These are phyloP conservation scores for Myotis pilosus DNA, from an alignment of 2,797 vertebrate species.

Conservation along the genomic window DNA sequence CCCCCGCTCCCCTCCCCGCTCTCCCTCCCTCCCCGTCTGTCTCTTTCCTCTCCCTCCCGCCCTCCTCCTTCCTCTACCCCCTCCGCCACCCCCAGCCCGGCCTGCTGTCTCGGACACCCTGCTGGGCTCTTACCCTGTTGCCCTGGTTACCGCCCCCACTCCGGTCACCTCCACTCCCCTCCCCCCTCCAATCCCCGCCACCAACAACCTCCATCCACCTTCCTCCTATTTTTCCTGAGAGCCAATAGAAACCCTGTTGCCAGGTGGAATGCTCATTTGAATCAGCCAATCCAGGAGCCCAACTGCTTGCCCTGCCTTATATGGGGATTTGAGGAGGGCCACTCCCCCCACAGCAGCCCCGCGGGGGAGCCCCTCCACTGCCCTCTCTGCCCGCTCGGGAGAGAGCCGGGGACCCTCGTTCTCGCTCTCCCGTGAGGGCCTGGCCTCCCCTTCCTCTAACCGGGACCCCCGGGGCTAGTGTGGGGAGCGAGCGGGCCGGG, in stretches of 20 bases:
- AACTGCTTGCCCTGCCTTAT: slow-evolving; percentile 79
- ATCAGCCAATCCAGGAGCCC: slow-evolving; percentile 80
- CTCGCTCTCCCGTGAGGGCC: not conserved
- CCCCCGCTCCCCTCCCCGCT: not conserved
- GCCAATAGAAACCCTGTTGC: slow-evolving; percentile 83
- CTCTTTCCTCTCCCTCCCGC: slow-evolving; percentile 57
- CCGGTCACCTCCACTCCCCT: slow-evolving; percentile 76
- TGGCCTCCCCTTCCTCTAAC: slow-evolving; percentile 21
- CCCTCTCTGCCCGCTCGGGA: slow-evolving; percentile 28
- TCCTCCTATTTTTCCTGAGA: slow-evolving; percentile 67
- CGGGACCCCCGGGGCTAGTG: slow-evolving; percentile 19
- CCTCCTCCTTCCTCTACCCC: not conserved
- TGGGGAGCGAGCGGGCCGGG: slow-evolving; percentile 63
- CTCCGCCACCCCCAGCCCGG: slow-evolving; percentile 62
- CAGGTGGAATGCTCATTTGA: slow-evolving; percentile 84
- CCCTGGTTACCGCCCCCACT: slow-evolving; percentile 78
- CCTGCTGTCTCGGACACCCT: slow-evolving; percentile 76
- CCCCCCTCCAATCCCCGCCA: slow-evolving; percentile 72
- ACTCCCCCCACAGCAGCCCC: slow-evolving; percentile 63
- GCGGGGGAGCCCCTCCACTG: slow-evolving; percentile 45
- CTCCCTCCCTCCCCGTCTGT: slow-evolving; percentile 48
- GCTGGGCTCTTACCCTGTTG: slow-evolving; percentile 78
- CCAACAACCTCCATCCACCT: slow-evolving; percentile 77
- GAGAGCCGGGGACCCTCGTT: slow-evolving; percentile 21
- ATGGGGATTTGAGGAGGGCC: slow-evolving; percentile 80